These are phyloP conservation scores for Rhingia campestris DNA, from an alignment of 2,888 invertebrate genomes.

Conservation along the genomic window DNA sequence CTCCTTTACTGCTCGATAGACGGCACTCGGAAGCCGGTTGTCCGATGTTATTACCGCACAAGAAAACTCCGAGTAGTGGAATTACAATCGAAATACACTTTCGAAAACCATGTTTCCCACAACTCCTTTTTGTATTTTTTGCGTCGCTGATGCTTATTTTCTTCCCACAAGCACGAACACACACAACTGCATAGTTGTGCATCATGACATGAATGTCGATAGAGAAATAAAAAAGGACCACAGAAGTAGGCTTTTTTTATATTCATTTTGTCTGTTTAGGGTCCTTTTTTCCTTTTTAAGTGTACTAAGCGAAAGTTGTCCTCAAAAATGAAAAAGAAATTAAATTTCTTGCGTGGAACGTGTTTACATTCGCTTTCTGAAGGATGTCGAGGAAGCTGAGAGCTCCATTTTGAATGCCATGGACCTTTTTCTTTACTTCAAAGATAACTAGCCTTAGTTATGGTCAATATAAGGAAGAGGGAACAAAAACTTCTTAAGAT, in stretches of 20 bases:
- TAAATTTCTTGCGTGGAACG: neutral
- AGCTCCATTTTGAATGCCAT: constrained; percentile 20
- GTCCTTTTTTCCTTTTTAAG: constrained; percentile 28
- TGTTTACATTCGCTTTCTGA: constrained; percentile 44
- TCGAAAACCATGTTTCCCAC: constrained; percentile 37
- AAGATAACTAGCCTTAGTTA: constrained; percentile 28
- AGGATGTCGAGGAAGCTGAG: neutral
- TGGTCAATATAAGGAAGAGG: constrained; percentile 26
- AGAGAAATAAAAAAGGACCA: constrained; percentile 29
- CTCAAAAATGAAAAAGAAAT: constrained; percentile 24
- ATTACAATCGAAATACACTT: constrained; percentile 73
- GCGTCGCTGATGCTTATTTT: neutral
- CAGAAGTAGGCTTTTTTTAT: constrained; percentile 30
- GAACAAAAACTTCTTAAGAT: constrained; percentile 41
- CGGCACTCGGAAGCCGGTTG: constrained; percentile 52
- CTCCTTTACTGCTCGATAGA: constrained; percentile 9
- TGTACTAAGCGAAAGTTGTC: constrained; percentile 52
- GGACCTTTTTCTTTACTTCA: constrained; percentile 17
- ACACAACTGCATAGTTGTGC: constrained; percentile 41
- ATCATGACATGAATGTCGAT: constrained; percentile 60
- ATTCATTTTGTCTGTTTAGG: constrained; percentile 9
- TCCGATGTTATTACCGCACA: constrained; percentile 71
- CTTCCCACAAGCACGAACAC: constrained; percentile 21
- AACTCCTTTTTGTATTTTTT: neutral
- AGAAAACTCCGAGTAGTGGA: constrained; percentile 56